Conservation (phyloP, 2,888 invertebrate genomes). For the Melanchra persicariae region DNA sequence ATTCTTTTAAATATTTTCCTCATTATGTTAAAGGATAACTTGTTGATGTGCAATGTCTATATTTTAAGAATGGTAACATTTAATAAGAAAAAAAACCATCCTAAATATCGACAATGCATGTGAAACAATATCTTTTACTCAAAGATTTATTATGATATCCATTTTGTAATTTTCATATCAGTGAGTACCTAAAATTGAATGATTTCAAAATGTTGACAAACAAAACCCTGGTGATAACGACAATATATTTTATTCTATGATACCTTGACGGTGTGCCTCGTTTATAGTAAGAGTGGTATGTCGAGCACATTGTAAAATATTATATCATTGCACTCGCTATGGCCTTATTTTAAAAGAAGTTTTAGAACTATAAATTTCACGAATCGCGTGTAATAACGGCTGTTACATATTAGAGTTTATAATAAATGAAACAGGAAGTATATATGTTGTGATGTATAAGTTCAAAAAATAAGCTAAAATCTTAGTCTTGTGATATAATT, state of each 20-base stretch:
- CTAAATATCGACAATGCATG: conserved; percentile 37
- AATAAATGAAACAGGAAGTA: conserved; percentile 79
- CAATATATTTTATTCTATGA: conserved; percentile 80
- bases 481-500: conserved; percentile 91
- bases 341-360: conserved; percentile 86
- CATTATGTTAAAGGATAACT: conserved; percentile 50
- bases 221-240: conserved; percentile 80
- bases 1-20: conserved; percentile 69
- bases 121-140: conserved; percentile 50
- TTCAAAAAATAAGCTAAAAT: conserved; percentile 87
- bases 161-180: conserved; percentile 81
- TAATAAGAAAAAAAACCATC: not conserved
- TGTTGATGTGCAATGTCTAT: conserved; percentile 48
- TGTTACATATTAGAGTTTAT: conserved; percentile 87
- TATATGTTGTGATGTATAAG: conserved; percentile 90
- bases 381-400: conserved; percentile 81
- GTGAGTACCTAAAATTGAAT: conserved; percentile 77
- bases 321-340: conserved; percentile 78
- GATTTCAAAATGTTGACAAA: conserved; percentile 67
- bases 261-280: conserved; percentile 80
- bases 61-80: conserved; percentile 19
- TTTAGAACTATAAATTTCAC: conserved; percentile 73
- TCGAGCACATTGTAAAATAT: conserved; percentile 74
- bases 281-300: conserved; percentile 66
- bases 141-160: conserved; percentile 62